These are phyloP conservation scores for Hippasteria phrygiana DNA, from an alignment of 53 echinoderm and acorn worm genomes.

Conservation along the genomic window DNA sequence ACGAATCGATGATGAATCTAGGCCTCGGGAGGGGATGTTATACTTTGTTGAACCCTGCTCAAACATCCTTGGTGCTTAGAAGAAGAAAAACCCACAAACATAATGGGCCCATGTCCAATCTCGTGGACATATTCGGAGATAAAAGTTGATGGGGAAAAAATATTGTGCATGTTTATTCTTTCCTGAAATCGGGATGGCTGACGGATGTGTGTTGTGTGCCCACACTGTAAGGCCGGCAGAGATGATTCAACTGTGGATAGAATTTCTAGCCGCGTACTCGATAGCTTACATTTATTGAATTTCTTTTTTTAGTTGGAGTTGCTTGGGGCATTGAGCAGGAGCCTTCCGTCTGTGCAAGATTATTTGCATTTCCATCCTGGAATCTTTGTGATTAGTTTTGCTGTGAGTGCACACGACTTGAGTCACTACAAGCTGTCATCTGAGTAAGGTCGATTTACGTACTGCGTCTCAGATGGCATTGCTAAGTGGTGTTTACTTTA, in stretches of 20 bases:
- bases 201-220: not conserved
- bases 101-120: not conserved
- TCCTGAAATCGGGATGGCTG: too few species aligned
- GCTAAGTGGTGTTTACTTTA: not conserved
- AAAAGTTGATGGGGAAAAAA: not conserved
- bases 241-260: not conserved
- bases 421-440: too few species aligned
- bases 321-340: not conserved
- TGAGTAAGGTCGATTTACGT: not conserved
- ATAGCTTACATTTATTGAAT: not conserved
- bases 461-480: conserved; percentile 8
- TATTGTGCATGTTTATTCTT: not conserved
- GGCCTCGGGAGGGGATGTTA: not conserved
- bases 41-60: not conserved
- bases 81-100: not conserved
- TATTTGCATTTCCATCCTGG: conserved; percentile 10
- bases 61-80: not conserved
- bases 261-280: not conserved
- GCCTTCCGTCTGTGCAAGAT: not conserved
- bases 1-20: not conserved
- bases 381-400: conserved; percentile 37
- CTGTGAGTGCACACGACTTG: not conserved
- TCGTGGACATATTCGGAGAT: not conserved
- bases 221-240: not conserved
- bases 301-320: not conserved